Conservation (phyloP, 2,888 invertebrate genomes). For the Loripinus fragilis region DNA sequence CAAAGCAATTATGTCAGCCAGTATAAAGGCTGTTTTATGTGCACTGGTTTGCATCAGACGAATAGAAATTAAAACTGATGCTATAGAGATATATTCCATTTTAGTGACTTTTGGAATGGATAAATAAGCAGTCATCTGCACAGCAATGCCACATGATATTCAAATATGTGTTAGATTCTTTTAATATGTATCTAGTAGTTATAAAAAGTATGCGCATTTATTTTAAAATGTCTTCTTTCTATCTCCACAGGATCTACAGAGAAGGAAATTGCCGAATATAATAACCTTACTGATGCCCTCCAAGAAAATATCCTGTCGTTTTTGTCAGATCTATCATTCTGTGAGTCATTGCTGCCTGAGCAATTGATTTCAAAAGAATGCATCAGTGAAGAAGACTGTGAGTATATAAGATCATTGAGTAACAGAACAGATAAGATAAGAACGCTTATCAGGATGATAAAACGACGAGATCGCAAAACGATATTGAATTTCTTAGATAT, state of each 20-base stretch:
- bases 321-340: background rate
- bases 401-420: background rate
- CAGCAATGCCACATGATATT: too few relatives aligned
- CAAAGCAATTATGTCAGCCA: too few relatives aligned
- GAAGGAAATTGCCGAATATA: slow-evolving; percentile 2
- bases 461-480: slow-evolving; percentile 14
- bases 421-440: slow-evolving; percentile 19
- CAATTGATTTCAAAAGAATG: background rate
- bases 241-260: slow-evolving; percentile 1
- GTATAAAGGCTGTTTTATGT: too few relatives aligned
- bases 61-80: too few relatives aligned
- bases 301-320: slow-evolving; percentile 14
- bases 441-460: slow-evolving; percentile 31
- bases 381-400: slow-evolving; percentile 2
- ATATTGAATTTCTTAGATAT: slow-evolving; percentile 35
- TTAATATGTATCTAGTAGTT: too few relatives aligned
- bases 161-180: too few relatives aligned
- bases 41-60: too few relatives aligned
- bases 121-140: too few relatives aligned
- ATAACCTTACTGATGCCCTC: background rate
- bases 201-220: too few relatives aligned
- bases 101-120: too few relatives aligned
- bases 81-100: too few relatives aligned
- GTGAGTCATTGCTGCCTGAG: background rate
- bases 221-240: too few relatives aligned